These are phyloP conservation scores for Ailurus styani DNA, from an alignment of 2,113 vertebrate species.

Conservation along the genomic window DNA sequence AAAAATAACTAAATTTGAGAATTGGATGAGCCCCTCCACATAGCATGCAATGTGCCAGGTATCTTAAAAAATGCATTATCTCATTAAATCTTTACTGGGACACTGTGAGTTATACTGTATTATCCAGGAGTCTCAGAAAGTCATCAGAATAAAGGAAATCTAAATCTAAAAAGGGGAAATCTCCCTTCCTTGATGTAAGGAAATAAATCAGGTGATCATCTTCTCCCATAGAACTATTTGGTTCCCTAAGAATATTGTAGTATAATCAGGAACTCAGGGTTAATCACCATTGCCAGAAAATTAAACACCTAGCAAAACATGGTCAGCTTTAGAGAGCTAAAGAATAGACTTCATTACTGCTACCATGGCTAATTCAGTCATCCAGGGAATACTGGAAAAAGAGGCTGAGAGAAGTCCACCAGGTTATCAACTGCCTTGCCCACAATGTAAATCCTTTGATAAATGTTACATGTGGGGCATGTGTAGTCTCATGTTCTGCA, in stretches of 20 bases:
- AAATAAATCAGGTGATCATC: neutral
- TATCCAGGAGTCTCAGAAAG: neutral
- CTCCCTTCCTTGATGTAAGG: neutral
- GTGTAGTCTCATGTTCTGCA: neutral
- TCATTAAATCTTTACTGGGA: neutral
- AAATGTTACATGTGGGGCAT: neutral
- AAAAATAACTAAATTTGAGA: neutral
- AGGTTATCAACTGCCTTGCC: neutral
- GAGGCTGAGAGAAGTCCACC: neutral
- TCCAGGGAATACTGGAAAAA: neutral
- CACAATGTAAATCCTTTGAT: neutral
- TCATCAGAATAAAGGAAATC: neutral
- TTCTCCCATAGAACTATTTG: neutral
- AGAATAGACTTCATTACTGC: neutral
- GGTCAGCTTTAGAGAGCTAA: neutral
- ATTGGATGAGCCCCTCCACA: neutral
- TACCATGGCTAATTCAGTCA: neutral
- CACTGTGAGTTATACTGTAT: neutral
- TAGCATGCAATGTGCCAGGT: neutral
- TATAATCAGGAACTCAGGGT: neutral
- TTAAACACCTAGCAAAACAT: neutral
- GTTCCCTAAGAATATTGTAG: neutral
- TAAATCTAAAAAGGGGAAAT: neutral
- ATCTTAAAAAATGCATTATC: neutral
- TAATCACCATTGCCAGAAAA: neutral